phyloP scores from a whole-genome alignment of 1,140 invertebrate genomes.

The Cydia fagiglandana region DNA sequence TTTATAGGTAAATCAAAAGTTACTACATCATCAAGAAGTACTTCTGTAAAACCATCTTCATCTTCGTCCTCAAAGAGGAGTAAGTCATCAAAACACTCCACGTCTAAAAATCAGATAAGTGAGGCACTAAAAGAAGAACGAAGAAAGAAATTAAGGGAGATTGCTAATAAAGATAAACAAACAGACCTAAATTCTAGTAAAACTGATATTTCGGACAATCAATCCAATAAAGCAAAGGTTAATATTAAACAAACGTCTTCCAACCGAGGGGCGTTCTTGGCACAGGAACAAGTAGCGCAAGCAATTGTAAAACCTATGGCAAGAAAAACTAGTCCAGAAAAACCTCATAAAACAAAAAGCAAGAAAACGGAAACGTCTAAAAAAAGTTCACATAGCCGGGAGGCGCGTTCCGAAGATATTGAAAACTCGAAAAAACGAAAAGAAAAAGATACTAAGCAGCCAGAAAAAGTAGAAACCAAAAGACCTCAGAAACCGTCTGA shows the following conservation, averaged over 20 bases:
- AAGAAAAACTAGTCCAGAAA: constrained; percentile 42
- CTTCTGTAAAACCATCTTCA: constrained; percentile 27
- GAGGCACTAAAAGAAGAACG: constrained; percentile 66
- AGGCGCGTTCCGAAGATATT: neutral
- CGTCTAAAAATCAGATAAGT: constrained; percentile 50
- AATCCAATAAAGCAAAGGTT: constrained; percentile 34
- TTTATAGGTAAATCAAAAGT: constrained; percentile 49
- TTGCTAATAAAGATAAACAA: constrained; percentile 64
- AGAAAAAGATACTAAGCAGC: constrained; percentile 29
- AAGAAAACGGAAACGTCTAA: constrained; percentile 9
- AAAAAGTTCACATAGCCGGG: neutral
- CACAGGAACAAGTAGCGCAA: constrained; percentile 38
- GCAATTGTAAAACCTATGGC: constrained; percentile 44
- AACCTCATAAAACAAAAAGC: constrained; percentile 32
- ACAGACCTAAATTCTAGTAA: constrained; percentile 29
- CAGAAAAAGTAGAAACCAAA: constrained; percentile 37
- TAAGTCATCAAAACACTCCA: constrained; percentile 43
- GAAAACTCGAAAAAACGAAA: constrained; percentile 38
- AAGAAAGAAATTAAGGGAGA: constrained; percentile 66
- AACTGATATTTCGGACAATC: constrained; percentile 37
- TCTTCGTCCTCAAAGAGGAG: constrained; percentile 23
- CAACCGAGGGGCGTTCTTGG: constrained; percentile 64
- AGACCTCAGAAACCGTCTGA: constrained; percentile 27
- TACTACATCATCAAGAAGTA: constrained; percentile 24
- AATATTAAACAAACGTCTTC: constrained; percentile 60